These are phyloP conservation scores for Cyphomyrus discorhynchus DNA, from an alignment of 2,113 vertebrate genomes.

Conservation along the genomic window DNA sequence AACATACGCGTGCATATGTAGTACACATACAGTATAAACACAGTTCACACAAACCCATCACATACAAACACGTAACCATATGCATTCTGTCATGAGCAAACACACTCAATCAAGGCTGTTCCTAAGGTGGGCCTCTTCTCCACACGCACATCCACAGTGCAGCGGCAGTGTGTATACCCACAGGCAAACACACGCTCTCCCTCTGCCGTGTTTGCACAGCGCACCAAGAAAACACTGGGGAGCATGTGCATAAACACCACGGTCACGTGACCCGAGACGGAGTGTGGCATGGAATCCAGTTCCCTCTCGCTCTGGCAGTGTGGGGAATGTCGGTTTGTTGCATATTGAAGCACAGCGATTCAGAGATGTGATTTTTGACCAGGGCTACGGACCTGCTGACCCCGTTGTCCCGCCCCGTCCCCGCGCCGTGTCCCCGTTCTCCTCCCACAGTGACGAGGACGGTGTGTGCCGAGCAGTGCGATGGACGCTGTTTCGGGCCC, in stretches of 20 bases:
- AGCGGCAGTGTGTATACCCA: background rate
- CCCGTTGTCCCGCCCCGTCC: too few species aligned
- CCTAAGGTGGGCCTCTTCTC: background rate
- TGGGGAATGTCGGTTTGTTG: background rate
- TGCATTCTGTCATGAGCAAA: background rate
- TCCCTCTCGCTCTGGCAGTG: background rate
- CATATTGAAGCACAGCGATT: background rate
- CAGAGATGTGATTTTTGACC: background rate
- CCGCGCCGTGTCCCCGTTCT: too few species aligned
- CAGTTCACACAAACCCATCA: background rate
- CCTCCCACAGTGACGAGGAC: constrained; percentile 84
- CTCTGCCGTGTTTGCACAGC: background rate
- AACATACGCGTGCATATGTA: background rate
- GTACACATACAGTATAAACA: background rate
- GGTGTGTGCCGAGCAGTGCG: constrained; percentile 92
- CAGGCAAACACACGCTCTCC: background rate
- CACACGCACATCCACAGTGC: background rate
- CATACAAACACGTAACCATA: background rate
- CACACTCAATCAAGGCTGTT: background rate
- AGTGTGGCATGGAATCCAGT: background rate
- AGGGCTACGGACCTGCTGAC: background rate
- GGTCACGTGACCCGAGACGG: background rate
- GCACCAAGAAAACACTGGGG: background rate
- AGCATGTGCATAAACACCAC: background rate
- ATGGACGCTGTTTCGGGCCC: constrained; percentile 88